Percentiles rank a stretch among this genome's conserved stretches.
Conservation (phyloP, 1,140 invertebrate genomes). For the Oryzaephilus surinamensis region DNA sequence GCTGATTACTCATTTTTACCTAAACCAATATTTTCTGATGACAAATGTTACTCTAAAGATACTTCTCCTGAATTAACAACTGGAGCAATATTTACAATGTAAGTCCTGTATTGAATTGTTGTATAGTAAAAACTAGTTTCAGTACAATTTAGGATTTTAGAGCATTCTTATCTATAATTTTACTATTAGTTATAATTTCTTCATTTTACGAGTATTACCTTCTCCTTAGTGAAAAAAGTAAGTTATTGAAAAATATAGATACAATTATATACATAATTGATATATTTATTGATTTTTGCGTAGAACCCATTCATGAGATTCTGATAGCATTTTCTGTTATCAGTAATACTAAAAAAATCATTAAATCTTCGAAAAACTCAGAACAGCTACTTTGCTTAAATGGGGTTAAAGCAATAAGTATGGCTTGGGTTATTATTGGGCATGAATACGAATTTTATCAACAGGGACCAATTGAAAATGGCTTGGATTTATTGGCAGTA, state of each 20-base stretch:
- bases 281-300: slow-evolving; percentile 1
- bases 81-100: slow-evolving; percentile 10
- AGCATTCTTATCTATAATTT: slow-evolving; percentile 7
- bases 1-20: no score
- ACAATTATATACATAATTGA: neutral
- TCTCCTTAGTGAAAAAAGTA: slow-evolving; percentile 1
- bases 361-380: slow-evolving; percentile 21
- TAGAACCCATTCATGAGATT: slow-evolving; percentile 22
- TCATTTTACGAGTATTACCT: slow-evolving; percentile 5
- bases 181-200: slow-evolving; percentile 1
- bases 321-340: slow-evolving; percentile 33
- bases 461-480: neutral
- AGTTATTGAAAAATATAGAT: no score
- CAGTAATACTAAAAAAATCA: slow-evolving; percentile 30
- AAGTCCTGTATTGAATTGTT: slow-evolving; percentile 1
- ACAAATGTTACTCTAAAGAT: slow-evolving; percentile 8
- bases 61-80: slow-evolving; percentile 1
- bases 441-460: slow-evolving; percentile 35
- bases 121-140: neutral
- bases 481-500: neutral
- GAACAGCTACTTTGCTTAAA: slow-evolving; percentile 40
- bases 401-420: slow-evolving; percentile 46
- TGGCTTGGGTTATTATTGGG: slow-evolving; percentile 55
- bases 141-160: slow-evolving; percentile 1
- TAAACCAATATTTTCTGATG: neutral